A percentile compares a stretch with the other conserved stretches of the same genome.
Conservation (phyloP, 23 tunicate species). For the Ciona savignyi region DNA sequence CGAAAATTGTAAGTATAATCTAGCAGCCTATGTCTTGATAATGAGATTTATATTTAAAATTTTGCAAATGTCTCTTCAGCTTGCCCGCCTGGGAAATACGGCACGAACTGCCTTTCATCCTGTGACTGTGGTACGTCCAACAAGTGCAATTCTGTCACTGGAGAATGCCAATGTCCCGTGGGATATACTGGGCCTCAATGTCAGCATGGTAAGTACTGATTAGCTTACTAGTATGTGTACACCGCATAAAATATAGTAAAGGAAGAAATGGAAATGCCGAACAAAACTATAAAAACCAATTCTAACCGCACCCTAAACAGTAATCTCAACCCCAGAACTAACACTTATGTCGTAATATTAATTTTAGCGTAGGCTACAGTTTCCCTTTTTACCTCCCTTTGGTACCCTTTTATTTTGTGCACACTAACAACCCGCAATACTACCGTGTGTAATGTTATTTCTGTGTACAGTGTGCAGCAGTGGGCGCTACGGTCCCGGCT, state of each 20-base stretch:
- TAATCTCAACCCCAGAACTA: too few relatives aligned
- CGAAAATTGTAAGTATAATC: conserved; percentile 24
- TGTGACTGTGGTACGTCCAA: conserved; percentile 70
- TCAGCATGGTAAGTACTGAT: conserved; percentile 32
- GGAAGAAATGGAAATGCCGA: too few relatives aligned
- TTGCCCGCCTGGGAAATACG: conserved; percentile 78
- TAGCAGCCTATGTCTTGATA: background rate
- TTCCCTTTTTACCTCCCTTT: too few relatives aligned
- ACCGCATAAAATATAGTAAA: too few relatives aligned
- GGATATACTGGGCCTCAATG: conserved; percentile 72
- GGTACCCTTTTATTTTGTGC: too few relatives aligned
- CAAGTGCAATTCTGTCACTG: conserved; percentile 59
- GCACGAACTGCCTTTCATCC: conserved; percentile 32
- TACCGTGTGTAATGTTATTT: background rate
- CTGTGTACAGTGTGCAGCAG: conserved; percentile 52
- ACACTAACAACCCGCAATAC: background rate
- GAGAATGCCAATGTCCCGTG: conserved; percentile 52
- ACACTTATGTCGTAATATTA: too few relatives aligned
- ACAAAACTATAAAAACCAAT: too few relatives aligned
- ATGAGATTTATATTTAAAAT: background rate
- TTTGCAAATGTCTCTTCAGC: conserved; percentile 10
- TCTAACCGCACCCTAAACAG: too few relatives aligned
- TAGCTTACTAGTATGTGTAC: too few relatives aligned
- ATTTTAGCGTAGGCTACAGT: too few relatives aligned
- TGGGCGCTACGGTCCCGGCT: conserved; percentile 72